Percentiles rank a stretch among this genome's conserved stretches.
Evolutionary conservation across 2,797 vertebrate genomes (phyloP).

Genomic region (Schizothorax lantsangensis): DNA sequence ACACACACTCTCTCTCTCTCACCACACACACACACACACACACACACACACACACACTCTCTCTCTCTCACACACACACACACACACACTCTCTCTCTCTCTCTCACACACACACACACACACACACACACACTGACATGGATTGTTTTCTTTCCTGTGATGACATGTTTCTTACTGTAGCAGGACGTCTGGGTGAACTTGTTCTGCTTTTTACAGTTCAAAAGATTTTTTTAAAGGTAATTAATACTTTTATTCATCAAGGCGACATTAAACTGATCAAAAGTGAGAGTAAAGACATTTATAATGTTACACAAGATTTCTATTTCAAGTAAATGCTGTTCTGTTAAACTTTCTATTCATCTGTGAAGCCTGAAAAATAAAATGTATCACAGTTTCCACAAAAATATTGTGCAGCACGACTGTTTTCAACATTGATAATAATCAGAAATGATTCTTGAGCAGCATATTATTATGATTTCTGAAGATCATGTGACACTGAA

Average conservation of each 20-base stretch:
- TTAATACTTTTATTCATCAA: not conserved
- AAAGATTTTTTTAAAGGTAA: not conserved
- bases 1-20: too few species aligned
- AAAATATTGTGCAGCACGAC: too few species aligned
- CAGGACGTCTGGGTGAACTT: not conserved
- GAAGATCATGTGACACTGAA: not conserved
- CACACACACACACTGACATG: too few species aligned
- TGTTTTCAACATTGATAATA: too few species aligned
- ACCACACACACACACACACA: too few species aligned
- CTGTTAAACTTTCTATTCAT: not conserved
- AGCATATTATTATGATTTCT: not conserved
- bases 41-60: too few species aligned
- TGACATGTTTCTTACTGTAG: not conserved
- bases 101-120: too few species aligned
- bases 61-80: too few species aligned
- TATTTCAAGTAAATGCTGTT: not conserved
- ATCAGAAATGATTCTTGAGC: too few species aligned
- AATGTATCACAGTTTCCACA: too few species aligned
- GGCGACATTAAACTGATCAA: not conserved
- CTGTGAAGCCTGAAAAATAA: not conserved
- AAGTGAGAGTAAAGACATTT: not conserved
- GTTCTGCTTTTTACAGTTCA: not conserved
- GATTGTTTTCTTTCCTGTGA: too few species aligned
- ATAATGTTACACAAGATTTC: not conserved
- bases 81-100: too few species aligned